These are phyloP conservation scores for Psittacula derbiana DNA, from an alignment of 2,797 vertebrate genomes.

Conservation along the genomic window DNA sequence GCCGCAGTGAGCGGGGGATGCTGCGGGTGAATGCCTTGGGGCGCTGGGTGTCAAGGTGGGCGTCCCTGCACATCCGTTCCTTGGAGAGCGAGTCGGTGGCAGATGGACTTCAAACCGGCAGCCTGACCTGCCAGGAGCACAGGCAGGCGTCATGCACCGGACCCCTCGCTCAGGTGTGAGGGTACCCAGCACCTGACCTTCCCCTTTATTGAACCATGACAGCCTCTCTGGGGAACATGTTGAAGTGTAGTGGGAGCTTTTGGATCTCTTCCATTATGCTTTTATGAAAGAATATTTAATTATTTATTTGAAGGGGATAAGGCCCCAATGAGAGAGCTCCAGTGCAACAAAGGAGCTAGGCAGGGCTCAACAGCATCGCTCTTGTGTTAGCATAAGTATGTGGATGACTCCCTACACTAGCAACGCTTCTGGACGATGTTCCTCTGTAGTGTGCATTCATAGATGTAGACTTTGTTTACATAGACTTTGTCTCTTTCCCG, in stretches of 20 bases:
- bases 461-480: rapidly evolving
- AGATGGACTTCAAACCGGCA: rapidly evolving
- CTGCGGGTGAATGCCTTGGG: background rate
- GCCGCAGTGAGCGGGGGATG: rapidly evolving
- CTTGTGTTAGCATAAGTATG: rapidly evolving
- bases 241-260: background rate
- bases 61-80: rapidly evolving
- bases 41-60: rapidly evolving
- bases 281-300: background rate
- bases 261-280: background rate
- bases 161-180: rapidly evolving
- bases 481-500: rapidly evolving
- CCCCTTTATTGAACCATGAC: rapidly evolving
- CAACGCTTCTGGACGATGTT: rapidly evolving
- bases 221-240: rapidly evolving
- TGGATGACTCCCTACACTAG: background rate
- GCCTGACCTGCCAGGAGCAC: background rate
- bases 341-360: background rate
- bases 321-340: background rate
- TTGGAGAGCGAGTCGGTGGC: no score
- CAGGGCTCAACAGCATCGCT: background rate
- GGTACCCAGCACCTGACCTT: background rate
- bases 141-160: rapidly evolving
- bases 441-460: background rate
- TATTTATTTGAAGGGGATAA: background rate